phyloP scores from a whole-genome alignment of 2,113 vertebrate species.

The Ascaphus truei region DNA sequence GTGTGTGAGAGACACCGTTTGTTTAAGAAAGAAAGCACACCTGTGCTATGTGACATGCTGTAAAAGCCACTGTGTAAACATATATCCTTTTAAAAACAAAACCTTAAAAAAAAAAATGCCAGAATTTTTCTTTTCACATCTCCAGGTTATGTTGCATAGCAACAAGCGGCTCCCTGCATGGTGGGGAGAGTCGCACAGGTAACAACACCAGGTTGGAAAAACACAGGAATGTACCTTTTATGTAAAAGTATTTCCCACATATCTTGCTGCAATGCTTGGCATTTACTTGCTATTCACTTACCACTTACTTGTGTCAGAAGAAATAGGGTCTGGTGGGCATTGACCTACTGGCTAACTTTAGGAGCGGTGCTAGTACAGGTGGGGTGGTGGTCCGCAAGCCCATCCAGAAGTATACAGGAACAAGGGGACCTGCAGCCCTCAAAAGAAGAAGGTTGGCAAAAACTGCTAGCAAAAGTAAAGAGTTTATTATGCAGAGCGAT shows the following conservation, averaged over 20 bases:
- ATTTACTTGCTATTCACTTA: not conserved
- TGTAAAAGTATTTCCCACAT: not conserved
- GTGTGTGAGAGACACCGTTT: slow-evolving; percentile 16
- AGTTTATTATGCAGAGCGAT: no score
- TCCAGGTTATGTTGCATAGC: not conserved
- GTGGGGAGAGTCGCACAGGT: not conserved
- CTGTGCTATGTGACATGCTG: slow-evolving; percentile 24
- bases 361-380: no score
- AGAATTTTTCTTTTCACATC: slow-evolving; percentile 1
- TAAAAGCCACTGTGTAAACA: slow-evolving; percentile 29
- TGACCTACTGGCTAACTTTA: no score
- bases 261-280: not conserved
- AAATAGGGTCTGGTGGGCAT: no score
- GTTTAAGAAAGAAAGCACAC: slow-evolving; percentile 25
- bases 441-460: no score
- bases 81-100: not conserved
- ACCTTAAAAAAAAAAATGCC: slow-evolving; percentile 1
- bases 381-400: no score
- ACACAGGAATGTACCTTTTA: not conserved
- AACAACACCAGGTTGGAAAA: not conserved
- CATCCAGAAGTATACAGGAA: no score
- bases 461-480: no score
- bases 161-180: not conserved
- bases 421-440: no score
- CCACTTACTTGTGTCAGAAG: not conserved